Evolutionary conservation across 2,113 vertebrate species (phyloP).

Genomic region (Mesitornis unicolor): DNA sequence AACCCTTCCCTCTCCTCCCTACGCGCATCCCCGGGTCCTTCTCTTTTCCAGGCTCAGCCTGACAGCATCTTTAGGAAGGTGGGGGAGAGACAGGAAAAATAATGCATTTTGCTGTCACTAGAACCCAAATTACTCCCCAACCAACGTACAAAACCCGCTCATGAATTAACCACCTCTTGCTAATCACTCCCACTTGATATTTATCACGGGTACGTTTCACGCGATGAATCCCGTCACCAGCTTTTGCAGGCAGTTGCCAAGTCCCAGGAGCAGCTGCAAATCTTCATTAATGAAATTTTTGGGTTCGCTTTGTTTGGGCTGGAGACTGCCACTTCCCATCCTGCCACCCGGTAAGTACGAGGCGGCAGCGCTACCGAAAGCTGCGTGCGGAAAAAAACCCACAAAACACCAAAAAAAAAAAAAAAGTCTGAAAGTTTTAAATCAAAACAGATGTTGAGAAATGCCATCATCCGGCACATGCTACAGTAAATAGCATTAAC

Average conservation of each 20-base stretch:
- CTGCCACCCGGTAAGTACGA: constrained; percentile 66
- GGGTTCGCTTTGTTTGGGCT: constrained; percentile 72
- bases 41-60: neutral
- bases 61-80: neutral
- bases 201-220: constrained; percentile 44
- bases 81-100: neutral
- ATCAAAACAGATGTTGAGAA: constrained; percentile 59
- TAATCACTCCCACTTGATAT: constrained; percentile 57
- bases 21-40: neutral
- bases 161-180: constrained; percentile 50
- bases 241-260: constrained; percentile 67
- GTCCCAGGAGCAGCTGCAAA: constrained; percentile 87
- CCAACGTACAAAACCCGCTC: constrained; percentile 17
- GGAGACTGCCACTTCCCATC: constrained; percentile 36
- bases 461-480: neutral
- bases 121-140: constrained; percentile 20
- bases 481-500: constrained; percentile 12
- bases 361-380: neutral
- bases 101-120: neutral
- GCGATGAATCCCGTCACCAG: constrained; percentile 77
- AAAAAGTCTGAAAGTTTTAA: constrained; percentile 19
- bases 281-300: constrained; percentile 81
- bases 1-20: neutral
- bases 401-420: too few species aligned
- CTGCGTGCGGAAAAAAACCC: too few species aligned